Conservation (phyloP, 2,888 invertebrate species). For the Chesias legatella region DNA sequence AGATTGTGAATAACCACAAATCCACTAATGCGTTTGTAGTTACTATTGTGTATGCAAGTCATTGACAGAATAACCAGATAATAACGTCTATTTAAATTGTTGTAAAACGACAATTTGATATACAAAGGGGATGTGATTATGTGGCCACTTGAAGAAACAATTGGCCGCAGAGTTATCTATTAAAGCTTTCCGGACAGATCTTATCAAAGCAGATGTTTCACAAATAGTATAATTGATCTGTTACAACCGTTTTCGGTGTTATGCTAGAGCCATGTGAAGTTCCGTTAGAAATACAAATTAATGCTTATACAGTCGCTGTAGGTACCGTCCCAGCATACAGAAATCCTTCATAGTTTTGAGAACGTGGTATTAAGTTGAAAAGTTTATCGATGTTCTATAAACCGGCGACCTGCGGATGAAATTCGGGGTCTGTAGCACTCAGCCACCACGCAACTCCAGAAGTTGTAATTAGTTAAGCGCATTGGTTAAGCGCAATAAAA, state of each 20-base stretch:
- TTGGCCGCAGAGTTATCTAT: slow-evolving; percentile 19
- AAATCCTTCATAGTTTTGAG: too few relatives aligned
- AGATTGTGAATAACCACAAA: slow-evolving; percentile 6
- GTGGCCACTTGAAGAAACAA: slow-evolving; percentile 34
- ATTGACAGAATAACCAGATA: slow-evolving; percentile 36
- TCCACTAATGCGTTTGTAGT: slow-evolving; percentile 1
- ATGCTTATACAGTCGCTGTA: too few relatives aligned
- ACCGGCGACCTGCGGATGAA: too few relatives aligned
- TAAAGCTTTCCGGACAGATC: slow-evolving; percentile 36
- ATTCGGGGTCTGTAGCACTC: too few relatives aligned
- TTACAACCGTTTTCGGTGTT: slow-evolving; percentile 5
- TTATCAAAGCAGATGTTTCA: slow-evolving; percentile 33
- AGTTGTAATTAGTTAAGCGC: too few relatives aligned
- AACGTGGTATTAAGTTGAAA: too few relatives aligned
- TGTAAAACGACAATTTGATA: slow-evolving; percentile 31
- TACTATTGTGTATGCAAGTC: slow-evolving; percentile 22
- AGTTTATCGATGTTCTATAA: too few relatives aligned
- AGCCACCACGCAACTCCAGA: too few relatives aligned
- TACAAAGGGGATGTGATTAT: slow-evolving; percentile 28
- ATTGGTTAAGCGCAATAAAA: too few relatives aligned
- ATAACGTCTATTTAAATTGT: slow-evolving; percentile 41
- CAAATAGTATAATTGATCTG: slow-evolving; percentile 19
- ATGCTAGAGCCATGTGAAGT: slow-evolving; percentile 6
- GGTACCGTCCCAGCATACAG: too few relatives aligned
- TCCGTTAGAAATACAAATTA: slow-evolving; percentile 7